These are phyloP conservation scores for Iguana delicatissima DNA, from an alignment of 2,797 vertebrate species.

Conservation along the genomic window DNA sequence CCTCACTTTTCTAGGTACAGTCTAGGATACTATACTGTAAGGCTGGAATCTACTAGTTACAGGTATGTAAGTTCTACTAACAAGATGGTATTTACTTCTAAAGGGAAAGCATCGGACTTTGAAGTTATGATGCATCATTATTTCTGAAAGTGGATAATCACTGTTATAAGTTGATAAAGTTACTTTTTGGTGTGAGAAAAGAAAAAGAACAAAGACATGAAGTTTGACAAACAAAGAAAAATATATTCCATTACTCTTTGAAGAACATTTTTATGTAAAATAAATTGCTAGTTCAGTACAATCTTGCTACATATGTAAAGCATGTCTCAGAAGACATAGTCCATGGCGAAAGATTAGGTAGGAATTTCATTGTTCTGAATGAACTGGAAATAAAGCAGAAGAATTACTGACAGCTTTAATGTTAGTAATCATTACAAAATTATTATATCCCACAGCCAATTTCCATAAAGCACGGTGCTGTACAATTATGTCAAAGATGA, in stretches of 20 bases:
- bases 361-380: not conserved
- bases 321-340: not conserved
- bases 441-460: not conserved
- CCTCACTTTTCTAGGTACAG: no score
- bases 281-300: not conserved
- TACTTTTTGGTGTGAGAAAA: not conserved
- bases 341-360: not conserved
- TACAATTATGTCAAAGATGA: not conserved
- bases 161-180: not conserved
- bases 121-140: not conserved
- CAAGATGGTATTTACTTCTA: not conserved
- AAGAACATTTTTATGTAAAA: not conserved
- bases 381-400: not conserved
- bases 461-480: not conserved
- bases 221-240: not conserved
- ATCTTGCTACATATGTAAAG: not conserved
- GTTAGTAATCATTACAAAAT: not conserved
- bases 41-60: not conserved
- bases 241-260: not conserved
- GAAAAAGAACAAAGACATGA: not conserved
- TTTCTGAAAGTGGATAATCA: not conserved
- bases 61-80: not conserved
- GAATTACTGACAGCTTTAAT: not conserved
- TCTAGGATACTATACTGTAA: not conserved
- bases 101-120: not conserved